Evolutionary conservation across 1,140 invertebrate genomes (phyloP).

Genomic region (Calosoma granatense): DNA sequence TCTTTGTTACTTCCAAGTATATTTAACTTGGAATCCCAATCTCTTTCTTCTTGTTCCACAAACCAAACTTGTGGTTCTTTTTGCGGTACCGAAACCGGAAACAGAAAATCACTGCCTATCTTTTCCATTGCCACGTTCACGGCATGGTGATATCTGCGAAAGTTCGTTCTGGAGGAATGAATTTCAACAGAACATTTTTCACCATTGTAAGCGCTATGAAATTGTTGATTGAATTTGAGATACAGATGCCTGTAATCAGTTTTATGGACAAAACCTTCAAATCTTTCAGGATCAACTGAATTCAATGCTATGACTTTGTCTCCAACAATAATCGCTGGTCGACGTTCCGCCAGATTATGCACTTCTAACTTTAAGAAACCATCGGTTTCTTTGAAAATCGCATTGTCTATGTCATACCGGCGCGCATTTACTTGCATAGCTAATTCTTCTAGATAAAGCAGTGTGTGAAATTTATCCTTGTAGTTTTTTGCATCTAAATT

Average conservation of each 20-base stretch:
- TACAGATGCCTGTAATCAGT: constrained; percentile 27
- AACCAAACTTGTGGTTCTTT: constrained; percentile 22
- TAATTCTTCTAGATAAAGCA: constrained; percentile 74
- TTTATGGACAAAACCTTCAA: constrained; percentile 30
- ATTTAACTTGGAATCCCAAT: too few relatives aligned
- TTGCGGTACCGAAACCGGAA: constrained; percentile 25
- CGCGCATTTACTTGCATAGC: constrained; percentile 50
- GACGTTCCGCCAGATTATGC: constrained; percentile 67
- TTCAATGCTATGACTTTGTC: constrained; percentile 58
- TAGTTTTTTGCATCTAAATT: constrained; percentile 46
- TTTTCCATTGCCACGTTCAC: constrained; percentile 22
- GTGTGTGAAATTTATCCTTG: constrained; percentile 50
- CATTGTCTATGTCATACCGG: constrained; percentile 57
- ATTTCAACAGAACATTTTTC: constrained; percentile 29
- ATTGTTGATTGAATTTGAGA: constrained; percentile 28
- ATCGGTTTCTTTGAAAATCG: constrained; percentile 47
- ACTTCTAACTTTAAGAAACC: constrained; percentile 67
- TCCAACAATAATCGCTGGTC: constrained; percentile 73
- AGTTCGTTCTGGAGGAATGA: constrained; percentile 17
- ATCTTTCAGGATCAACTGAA: constrained; percentile 29
- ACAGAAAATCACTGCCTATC: constrained; percentile 25
- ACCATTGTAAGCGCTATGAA: constrained; percentile 29
- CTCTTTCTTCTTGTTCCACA: constrained; percentile 25
- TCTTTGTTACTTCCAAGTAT: too few relatives aligned
- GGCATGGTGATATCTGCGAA: constrained; percentile 26